phyloP scores from a whole-genome alignment of 2,888 invertebrate species.

The Epsilonema sp. region DNA sequence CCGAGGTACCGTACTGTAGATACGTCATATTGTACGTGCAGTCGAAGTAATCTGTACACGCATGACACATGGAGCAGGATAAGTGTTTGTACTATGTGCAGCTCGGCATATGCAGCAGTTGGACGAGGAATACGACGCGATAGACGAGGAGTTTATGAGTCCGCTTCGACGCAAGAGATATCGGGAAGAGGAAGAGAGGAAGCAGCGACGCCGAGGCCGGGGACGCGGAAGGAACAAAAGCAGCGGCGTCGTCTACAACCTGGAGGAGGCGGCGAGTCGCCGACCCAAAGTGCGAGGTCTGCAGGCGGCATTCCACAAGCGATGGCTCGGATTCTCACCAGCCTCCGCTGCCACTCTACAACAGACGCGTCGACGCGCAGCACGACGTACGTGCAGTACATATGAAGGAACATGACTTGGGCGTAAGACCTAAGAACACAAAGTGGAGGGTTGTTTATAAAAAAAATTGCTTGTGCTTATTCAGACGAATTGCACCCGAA shows the following conservation, averaged over 20 bases:
- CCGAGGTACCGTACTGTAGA: background rate
- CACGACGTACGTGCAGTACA: background rate
- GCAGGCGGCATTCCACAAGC: constrained; percentile 6
- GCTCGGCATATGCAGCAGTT: constrained; percentile 5
- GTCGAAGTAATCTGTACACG: too few species aligned
- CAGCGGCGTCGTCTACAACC: background rate
- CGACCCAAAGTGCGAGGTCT: background rate
- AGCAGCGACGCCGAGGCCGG: too few species aligned
- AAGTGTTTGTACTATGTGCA: background rate
- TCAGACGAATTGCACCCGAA: too few species aligned
- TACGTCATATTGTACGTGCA: background rate
- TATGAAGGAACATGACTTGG: background rate
- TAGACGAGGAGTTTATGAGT: too few species aligned
- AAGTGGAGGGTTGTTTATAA: too few species aligned
- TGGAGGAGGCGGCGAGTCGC: constrained; percentile 3
- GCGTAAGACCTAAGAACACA: too few species aligned
- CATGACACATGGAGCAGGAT: too few species aligned
- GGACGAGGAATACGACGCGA: background rate
- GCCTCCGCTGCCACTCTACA: too few species aligned
- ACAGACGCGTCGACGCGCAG: constrained; percentile 2
- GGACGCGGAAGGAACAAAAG: background rate
- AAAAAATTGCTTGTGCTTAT: too few species aligned
- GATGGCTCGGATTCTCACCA: constrained; percentile 5
- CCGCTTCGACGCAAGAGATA: too few species aligned
- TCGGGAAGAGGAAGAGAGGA: too few species aligned